Percentiles rank a stretch among this genome's conserved stretches.
phyloP scores from a whole-genome alignment of 2,888 invertebrate species.

The Apoderus coryli region DNA sequence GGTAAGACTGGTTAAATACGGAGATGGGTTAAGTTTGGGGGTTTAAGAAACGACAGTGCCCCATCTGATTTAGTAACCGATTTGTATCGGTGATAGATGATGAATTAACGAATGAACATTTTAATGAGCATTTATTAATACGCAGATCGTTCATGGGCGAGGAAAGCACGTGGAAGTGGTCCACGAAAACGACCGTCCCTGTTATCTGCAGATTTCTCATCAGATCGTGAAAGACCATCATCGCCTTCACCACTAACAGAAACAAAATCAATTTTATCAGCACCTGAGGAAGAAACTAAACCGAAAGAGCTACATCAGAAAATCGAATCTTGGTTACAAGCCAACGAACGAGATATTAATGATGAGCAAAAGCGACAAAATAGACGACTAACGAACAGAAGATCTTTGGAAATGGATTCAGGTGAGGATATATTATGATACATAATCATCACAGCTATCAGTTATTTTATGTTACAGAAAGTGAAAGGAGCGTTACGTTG shows the following conservation, averaged over 20 bases:
- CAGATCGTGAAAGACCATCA: constrained; percentile 56
- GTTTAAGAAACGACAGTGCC: too few relatives aligned
- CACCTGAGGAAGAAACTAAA: constrained; percentile 40
- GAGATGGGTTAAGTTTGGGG: too few relatives aligned
- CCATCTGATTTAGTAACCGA: too few relatives aligned
- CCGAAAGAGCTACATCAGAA: constrained; percentile 75
- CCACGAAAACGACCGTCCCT: constrained; percentile 66
- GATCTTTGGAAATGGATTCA: constrained; percentile 74
- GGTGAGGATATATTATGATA: constrained; percentile 38
- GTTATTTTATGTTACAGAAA: constrained; percentile 39
- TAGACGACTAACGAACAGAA: constrained; percentile 53
- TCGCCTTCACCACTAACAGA: constrained; percentile 50
- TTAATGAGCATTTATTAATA: too few relatives aligned
- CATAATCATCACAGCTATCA: background rate
- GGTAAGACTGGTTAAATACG: too few relatives aligned
- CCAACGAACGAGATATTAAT: constrained; percentile 68
- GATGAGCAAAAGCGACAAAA: constrained; percentile 52
- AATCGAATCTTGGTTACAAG: constrained; percentile 82
- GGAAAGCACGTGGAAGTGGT: constrained; percentile 58
- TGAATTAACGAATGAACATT: too few relatives aligned
- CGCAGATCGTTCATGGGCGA: constrained; percentile 85
- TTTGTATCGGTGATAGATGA: too few relatives aligned
- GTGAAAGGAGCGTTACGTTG: constrained; percentile 57
- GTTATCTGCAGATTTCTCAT: constrained; percentile 54
- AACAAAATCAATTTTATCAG: constrained; percentile 36